A percentile compares a stretch with the other conserved stretches of the same genome.
These are phyloP conservation scores for Watsonalla cultraria DNA, from an alignment of 2,888 invertebrate genomes.

Conservation along the genomic window DNA sequence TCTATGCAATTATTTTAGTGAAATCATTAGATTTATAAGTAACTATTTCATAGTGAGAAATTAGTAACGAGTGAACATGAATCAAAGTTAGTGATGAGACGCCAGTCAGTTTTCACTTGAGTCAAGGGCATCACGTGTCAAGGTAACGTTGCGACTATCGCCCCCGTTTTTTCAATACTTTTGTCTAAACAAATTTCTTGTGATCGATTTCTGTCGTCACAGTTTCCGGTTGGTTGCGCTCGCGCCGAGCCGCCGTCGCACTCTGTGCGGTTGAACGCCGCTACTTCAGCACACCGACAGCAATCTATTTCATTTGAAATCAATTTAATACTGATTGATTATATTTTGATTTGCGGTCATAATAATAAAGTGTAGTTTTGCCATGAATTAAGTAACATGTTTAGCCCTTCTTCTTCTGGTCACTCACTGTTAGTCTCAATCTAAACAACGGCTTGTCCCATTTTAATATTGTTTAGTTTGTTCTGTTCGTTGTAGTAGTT, in stretches of 20 bases:
- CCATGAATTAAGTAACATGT: too few relatives aligned
- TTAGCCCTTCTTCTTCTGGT: too few relatives aligned
- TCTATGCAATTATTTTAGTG: too few relatives aligned
- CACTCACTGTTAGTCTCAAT: too few relatives aligned
- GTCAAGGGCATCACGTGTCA: constrained; percentile 70
- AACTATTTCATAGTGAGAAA: not conserved
- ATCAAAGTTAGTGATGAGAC: constrained; percentile 24
- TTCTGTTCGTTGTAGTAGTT: too few relatives aligned
- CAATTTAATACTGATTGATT: not conserved
- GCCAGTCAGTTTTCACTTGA: constrained; percentile 57
- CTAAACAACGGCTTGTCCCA: too few relatives aligned
- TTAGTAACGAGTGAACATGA: not conserved
- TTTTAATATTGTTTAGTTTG: too few relatives aligned
- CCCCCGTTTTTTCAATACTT: constrained; percentile 58
- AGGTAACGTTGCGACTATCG: constrained; percentile 65
- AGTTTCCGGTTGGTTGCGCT: constrained; percentile 57
- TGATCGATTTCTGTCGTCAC: constrained; percentile 65
- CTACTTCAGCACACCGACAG: not conserved
- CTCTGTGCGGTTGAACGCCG: constrained; percentile 12
- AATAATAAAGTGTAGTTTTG: too few relatives aligned
- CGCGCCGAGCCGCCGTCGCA: constrained; percentile 42
- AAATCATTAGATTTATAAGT: too few relatives aligned
- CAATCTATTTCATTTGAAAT: constrained; percentile 5
- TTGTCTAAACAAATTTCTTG: constrained; percentile 60
- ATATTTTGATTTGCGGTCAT: too few relatives aligned